Conservation (phyloP, 2,888 invertebrate genomes). For the Norana najaformis region DNA sequence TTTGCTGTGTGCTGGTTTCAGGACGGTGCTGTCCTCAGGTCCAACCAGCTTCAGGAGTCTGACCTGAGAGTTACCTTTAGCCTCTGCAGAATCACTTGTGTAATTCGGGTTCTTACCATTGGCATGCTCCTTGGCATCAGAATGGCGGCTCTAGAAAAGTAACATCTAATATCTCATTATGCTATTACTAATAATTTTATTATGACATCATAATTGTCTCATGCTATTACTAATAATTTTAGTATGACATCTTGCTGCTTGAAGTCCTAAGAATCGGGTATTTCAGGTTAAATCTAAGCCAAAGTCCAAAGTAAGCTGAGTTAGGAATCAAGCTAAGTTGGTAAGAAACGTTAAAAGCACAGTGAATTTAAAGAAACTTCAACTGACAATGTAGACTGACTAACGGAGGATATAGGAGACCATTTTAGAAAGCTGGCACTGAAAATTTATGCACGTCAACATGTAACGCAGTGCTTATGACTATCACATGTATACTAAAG, state of each 20-base stretch:
- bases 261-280: not conserved
- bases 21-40: constrained; percentile 4
- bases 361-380: not conserved
- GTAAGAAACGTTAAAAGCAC: not conserved
- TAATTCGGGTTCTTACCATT: not conserved
- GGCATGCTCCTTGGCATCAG: not conserved
- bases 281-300: too few relatives aligned
- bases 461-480: too few relatives aligned
- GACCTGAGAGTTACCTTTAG: not conserved
- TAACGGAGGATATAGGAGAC: not conserved
- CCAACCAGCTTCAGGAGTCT: constrained; percentile 14
- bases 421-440: not conserved
- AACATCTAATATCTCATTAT: not conserved
- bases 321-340: not conserved
- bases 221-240: not conserved
- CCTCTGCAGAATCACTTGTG: not conserved
- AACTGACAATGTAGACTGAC: not conserved
- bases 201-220: not conserved
- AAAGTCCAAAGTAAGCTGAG: not conserved
- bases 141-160: not conserved
- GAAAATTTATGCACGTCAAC: too few relatives aligned
- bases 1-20: constrained; percentile 8
- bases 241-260: too few relatives aligned
- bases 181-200: too few relatives aligned
- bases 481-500: too few relatives aligned